Conservation (phyloP, 2,113 vertebrate species). For the Xiphophorus hellerii region DNA sequence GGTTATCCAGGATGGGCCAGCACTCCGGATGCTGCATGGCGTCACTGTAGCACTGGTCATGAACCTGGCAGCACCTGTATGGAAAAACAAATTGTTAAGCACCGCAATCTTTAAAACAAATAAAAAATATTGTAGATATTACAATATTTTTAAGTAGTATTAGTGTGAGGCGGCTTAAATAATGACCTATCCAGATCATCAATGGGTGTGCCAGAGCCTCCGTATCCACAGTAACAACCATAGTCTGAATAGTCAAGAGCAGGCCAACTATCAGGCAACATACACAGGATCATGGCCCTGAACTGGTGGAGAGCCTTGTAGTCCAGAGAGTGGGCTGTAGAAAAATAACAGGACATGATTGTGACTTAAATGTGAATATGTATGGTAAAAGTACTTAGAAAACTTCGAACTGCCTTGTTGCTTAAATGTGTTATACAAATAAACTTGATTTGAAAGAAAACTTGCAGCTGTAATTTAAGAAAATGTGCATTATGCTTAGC, state of each 20-base stretch:
- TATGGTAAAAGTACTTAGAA: neutral
- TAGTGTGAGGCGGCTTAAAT: neutral
- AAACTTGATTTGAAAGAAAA: too few species aligned
- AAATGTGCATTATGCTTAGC: too few species aligned
- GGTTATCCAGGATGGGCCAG: conserved; percentile 80
- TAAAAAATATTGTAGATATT: neutral
- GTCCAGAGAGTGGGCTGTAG: conserved; percentile 51
- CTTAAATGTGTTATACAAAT: too few species aligned
- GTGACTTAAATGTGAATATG: neutral
- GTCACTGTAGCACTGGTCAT: conserved; percentile 80
- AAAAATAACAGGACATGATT: neutral
- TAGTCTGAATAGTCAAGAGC: conserved; percentile 78
- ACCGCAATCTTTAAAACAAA: neutral
- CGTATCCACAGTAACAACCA: conserved; percentile 89
- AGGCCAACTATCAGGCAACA: conserved; percentile 79
- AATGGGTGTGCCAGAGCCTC: conserved; percentile 85
- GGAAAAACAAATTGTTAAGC: neutral
- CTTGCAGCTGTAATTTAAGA: neutral
- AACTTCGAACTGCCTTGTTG: too few species aligned
- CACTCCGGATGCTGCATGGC: conserved; percentile 74
- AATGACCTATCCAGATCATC: conserved; percentile 86
- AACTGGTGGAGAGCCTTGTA: conserved; percentile 77
- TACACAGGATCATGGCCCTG: conserved; percentile 83
- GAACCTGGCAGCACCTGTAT: conserved; percentile 86
- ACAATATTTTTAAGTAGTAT: rapidly evolving